These are phyloP conservation scores for Yoshiicerus persimilis DNA, from an alignment of 1,140 invertebrate species.

Conservation along the genomic window DNA sequence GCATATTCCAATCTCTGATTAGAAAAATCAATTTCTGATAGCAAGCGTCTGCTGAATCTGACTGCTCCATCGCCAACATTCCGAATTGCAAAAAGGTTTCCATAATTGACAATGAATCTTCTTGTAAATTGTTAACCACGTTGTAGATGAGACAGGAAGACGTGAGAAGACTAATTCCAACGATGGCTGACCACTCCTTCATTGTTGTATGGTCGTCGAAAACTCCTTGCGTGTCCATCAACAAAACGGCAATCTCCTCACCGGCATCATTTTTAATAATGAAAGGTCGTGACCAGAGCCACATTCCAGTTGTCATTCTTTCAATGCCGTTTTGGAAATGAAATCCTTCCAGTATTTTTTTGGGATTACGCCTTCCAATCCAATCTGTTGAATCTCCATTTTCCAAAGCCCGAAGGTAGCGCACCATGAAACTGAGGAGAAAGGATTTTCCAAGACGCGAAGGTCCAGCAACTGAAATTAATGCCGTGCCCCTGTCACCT, in stretches of 20 bases:
- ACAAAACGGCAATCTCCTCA: conserved; percentile 61
- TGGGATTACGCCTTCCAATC: conserved; percentile 53
- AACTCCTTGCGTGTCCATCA: conserved; percentile 71
- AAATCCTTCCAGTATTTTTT: conserved; percentile 53
- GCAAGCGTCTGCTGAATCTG: neutral
- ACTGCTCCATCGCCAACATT: neutral
- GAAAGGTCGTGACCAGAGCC: conserved; percentile 60
- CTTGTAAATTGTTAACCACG: conserved; percentile 60
- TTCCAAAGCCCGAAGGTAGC: conserved; percentile 16
- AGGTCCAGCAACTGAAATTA: conserved; percentile 25
- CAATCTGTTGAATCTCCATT: conserved; percentile 52
- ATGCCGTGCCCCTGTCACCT: neutral
- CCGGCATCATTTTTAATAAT: conserved; percentile 53
- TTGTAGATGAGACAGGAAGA: conserved; percentile 58
- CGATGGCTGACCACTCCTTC: conserved; percentile 66
- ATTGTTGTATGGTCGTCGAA: conserved; percentile 66
- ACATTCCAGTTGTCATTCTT: conserved; percentile 56
- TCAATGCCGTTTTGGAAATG: conserved; percentile 62
- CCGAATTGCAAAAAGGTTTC: conserved; percentile 32
- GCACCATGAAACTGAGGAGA: neutral
- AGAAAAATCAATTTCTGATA: conserved; percentile 41
- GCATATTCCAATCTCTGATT: conserved; percentile 41
- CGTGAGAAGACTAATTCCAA: conserved; percentile 59
- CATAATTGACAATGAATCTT: conserved; percentile 56
- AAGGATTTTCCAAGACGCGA: conserved; percentile 28